Base-by-base conservation (phyloP, 2,113 vertebrate species). In the Callipepla squamata region DNA sequence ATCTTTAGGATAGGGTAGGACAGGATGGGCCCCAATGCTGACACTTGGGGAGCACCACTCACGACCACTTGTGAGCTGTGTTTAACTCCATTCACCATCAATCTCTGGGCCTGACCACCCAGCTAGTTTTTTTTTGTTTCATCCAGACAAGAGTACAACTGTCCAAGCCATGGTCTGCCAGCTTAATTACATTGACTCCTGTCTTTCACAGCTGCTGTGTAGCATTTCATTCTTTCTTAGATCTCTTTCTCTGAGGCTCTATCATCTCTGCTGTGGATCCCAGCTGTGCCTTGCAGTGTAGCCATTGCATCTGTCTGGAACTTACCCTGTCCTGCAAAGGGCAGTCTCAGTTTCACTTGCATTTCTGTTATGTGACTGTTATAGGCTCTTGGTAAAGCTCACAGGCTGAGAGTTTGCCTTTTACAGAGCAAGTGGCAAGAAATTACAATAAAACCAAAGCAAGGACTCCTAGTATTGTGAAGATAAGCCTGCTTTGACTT, bases 311-410 rank as follows among this genome's bases (percentile, higher is more conserved):
- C n/a, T 0, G 1, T 13, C 5, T 5, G 5, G 38, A 92, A 9
- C 2, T 0, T 1, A 2, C n/a, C 38, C 5, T 44, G 51, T 62
- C 10, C 3, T 2, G 13, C 19, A 53, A 1, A 1, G 25, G 47
- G 2, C 15, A 78, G 8, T 12, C 4, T 6, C 1, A 1, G 6
- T 18, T 15, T 1, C 3, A 25, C n/a, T 51, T 51, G 51, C 67
- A 3, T 40, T 87, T 85, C 17, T 85, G 51, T 82, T 55, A 17
- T 51, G 63, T 73, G 13, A 15, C 40, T 63, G 5, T 26, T 87
- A 11, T 28, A 30, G 16, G 12, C 40, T 81, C 18, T 32, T 38
- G 30, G 22, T 26, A 85, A 78, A 87, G 1, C 22, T 85, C 32
- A 34, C 2, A 50, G 61, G 8, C 25, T 44, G 16, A 69, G 50